These are phyloP conservation scores for Microcebus murinus DNA, from an alignment of 2,113 vertebrate species.

Conservation along the genomic window DNA sequence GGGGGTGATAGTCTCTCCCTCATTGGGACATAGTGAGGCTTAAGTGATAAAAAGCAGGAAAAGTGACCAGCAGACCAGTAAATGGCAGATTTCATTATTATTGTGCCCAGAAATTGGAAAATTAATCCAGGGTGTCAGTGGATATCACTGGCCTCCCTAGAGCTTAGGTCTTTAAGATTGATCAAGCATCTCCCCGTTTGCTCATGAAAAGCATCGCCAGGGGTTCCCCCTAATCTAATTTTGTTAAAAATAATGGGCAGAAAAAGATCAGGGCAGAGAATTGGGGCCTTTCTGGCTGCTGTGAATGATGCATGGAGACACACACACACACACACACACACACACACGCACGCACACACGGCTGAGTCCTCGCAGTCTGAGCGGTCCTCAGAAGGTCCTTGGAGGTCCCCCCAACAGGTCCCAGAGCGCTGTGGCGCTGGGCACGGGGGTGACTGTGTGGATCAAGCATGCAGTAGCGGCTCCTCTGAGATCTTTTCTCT, in stretches of 20 bases:
- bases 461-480: background rate
- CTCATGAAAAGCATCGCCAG: background rate
- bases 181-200: background rate
- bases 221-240: background rate
- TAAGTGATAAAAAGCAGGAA: too few species aligned
- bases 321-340: too few species aligned
- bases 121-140: background rate
- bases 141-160: background rate
- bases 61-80: background rate
- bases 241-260: background rate
- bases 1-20: background rate
- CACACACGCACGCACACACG: too few species aligned
- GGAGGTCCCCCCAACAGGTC: background rate
- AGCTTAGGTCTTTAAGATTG: background rate
- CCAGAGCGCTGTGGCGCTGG: too few species aligned
- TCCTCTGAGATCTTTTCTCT: background rate
- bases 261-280: background rate
- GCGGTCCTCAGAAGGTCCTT: too few species aligned
- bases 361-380: background rate
- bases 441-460: background rate
- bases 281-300: background rate
- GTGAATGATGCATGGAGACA: too few species aligned
- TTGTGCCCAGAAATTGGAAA: background rate
- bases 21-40: background rate
- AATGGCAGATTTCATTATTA: background rate